A percentile compares a stretch with the other conserved stretches of the same genome.
These are phyloP conservation scores for Oxyruncus cristatus DNA, from an alignment of 2,113 vertebrate species.

Conservation along the genomic window DNA sequence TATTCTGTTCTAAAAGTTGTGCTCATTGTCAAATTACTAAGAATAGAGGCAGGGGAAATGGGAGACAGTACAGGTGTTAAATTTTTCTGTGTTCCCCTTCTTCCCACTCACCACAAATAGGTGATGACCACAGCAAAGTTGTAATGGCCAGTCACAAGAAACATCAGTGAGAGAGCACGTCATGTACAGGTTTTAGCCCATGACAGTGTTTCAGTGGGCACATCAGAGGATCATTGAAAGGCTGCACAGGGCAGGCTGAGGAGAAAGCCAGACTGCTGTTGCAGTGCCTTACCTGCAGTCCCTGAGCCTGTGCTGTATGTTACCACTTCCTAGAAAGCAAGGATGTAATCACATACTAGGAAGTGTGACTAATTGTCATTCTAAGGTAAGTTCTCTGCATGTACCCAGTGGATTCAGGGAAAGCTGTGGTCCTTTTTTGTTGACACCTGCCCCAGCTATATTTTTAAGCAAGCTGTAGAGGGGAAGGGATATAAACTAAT, in stretches of 20 bases:
- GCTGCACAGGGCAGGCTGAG: background rate
- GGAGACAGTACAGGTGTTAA: background rate
- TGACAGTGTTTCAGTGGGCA: background rate
- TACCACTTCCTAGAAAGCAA: background rate
- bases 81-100: background rate
- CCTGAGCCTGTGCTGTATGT: rapidly evolving
- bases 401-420: background rate
- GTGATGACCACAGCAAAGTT: background rate
- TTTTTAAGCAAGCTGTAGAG: background rate
- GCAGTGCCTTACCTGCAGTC: background rate
- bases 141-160: background rate
- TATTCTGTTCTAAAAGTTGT: background rate
- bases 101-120: background rate
- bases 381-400: background rate
- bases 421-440: background rate
- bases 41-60: background rate
- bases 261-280: background rate
- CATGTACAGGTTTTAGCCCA: background rate
- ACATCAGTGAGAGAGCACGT: background rate
- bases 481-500: background rate
- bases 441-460: background rate
- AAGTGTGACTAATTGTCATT: background rate
- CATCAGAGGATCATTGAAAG: background rate
- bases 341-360: background rate
- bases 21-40: background rate